Evolutionary conservation across 2,113 vertebrate genomes (phyloP), one percentile per base, ranked within the genome.

Genomic region (Glaucomys volans): DNA sequence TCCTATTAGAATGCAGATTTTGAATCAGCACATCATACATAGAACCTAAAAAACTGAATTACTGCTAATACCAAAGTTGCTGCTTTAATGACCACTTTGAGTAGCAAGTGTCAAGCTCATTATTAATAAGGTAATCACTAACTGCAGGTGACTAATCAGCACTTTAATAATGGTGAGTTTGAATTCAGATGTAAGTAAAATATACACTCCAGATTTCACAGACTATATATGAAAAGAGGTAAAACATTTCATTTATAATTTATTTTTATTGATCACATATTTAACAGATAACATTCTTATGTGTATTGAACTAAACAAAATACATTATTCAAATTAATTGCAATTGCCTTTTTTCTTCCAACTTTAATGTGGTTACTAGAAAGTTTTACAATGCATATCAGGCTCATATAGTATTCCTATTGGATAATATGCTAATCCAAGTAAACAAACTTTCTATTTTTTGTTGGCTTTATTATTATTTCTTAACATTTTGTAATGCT

Each of bases 311-410:
- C 64, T 86, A 32, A 90, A 28, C 77, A 42, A 87, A 90, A 87
- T 54, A 8, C 18, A 88, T 20, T 87, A 59, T 57, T 79, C 42
- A 90, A 54, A 54, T 93, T 90, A 72, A 77, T 93, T 87, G 69
- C 10, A 44, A 8, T 17, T 57, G n/a, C n/a, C n/a, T 57, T 59
- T 83, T 24, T 52, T 54, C 59, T 40, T 44, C 14, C 50, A n/a
- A 77, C 5, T 54, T 52, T 40, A 79, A 12, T 62, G 35, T 75
- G 35, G 4, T 24, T 22, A 32, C 26, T 80, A 79, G 30, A 72
- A 77, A 69, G 50, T 17, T 35, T 80, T 2, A 71, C 52, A 13
- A 54, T 54, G 1, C 0, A 32, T 52, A 17, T 9, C 0, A 12
- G 2, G 4, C 4, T 50, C 32, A 91, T 26, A 44, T 83, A 40